Evolutionary conservation across 2,888 invertebrate species (phyloP).

Genomic region (Drymonia ruficornis): DNA sequence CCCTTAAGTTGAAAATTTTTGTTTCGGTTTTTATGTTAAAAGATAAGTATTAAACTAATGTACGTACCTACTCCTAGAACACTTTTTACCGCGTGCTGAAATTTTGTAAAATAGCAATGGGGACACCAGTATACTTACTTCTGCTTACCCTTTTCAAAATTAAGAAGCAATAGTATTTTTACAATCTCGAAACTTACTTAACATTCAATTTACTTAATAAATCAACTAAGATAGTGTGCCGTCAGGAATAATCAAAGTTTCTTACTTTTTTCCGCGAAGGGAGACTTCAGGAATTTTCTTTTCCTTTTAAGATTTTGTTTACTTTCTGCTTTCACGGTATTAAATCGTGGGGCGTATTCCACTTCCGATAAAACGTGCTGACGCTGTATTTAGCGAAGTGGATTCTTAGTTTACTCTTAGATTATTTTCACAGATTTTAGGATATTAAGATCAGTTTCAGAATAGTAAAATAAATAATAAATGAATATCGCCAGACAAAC

Average conservation of each 20-base stretch:
- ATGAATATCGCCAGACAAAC: no score
- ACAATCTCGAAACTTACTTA: background rate
- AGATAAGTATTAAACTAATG: no score
- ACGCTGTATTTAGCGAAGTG: conserved; percentile 12
- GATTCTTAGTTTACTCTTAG: background rate
- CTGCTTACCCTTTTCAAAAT: no score
- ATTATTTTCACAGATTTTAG: conserved; percentile 2
- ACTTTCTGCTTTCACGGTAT: conserved; percentile 21
- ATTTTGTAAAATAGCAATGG: no score
- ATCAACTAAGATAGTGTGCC: background rate
- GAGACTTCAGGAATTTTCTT: conserved; percentile 18
- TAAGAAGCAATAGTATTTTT: background rate
- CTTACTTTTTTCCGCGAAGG: conserved; percentile 4
- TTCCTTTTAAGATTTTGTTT: conserved; percentile 22
- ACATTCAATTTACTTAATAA: background rate
- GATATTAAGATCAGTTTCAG: background rate
- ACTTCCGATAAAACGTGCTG: conserved; percentile 9
- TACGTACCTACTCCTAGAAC: no score
- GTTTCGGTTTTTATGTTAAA: no score
- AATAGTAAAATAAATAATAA: no score
- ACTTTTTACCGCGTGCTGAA: no score
- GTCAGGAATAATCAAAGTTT: conserved; percentile 8
- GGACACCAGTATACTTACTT: no score
- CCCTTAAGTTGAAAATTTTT: no score
- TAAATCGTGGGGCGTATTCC: conserved; percentile 14